These are phyloP conservation scores for Syngnathoides biaculeatus DNA, from an alignment of 2,113 vertebrate species.

Conservation along the genomic window DNA sequence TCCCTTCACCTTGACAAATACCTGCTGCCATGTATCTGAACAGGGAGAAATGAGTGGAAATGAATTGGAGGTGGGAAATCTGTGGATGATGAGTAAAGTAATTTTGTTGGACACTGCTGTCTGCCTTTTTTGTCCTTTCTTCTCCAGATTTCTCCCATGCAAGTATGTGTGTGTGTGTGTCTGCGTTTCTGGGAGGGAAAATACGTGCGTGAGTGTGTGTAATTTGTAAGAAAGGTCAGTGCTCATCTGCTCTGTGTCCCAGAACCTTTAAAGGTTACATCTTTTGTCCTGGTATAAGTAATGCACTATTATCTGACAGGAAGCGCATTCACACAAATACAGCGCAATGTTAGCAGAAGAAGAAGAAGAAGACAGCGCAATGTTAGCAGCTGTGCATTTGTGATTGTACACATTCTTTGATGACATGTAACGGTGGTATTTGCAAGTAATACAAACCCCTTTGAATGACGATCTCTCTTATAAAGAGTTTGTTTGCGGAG, in stretches of 20 bases:
- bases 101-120: conserved; percentile 67
- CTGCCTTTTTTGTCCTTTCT: conserved; percentile 53
- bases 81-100: conserved; percentile 69
- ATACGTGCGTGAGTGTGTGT: conserved; percentile 23
- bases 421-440: conserved; percentile 12
- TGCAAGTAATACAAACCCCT: not conserved
- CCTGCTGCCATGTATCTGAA: conserved; percentile 54
- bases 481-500: not conserved
- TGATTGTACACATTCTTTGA: conserved; percentile 25
- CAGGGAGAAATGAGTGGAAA: conserved; percentile 55
- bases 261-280: conserved; percentile 75
- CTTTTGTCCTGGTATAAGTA: conserved; percentile 65
- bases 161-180: conserved; percentile 30
- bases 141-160: conserved; percentile 30
- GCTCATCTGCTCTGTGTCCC: conserved; percentile 67
- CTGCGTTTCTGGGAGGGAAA: conserved; percentile 8
- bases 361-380: conserved; percentile 26
- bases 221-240: conserved; percentile 71
- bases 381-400: conserved; percentile 19
- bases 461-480: not conserved
- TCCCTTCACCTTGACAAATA: conserved; percentile 68
- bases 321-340: conserved; percentile 25
- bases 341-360: conserved; percentile 14
- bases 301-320: conserved; percentile 45
- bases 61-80: conserved; percentile 56